Base-by-base conservation (phyloP, 2,888 invertebrate genomes). In the Rhingia rostrata region DNA sequence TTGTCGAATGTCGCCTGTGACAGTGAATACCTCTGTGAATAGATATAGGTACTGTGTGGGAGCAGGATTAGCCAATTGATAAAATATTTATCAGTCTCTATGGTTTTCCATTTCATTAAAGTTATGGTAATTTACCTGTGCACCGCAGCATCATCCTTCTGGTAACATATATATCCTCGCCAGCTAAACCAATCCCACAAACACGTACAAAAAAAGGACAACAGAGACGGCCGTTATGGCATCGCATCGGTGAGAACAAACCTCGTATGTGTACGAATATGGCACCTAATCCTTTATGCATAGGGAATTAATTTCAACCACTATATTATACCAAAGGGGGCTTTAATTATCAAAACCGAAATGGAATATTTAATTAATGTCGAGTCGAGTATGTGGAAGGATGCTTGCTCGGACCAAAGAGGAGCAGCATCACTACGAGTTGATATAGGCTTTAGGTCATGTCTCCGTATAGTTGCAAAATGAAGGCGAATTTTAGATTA, bases 311-410 rank as follows among this genome's bases (percentile, higher is more conserved):
- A 84, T 84, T 79, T 79, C 35, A 49, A 58, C 77, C 83, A 74
- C 74, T 79, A 66, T 66, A 84, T 84, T 79, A 84, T 79, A 58
- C 63, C 56, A 30, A 54, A 37, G 72, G 63, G 56, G 66, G 69
- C 73, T 74, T 79, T 84, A 84, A 84, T 84, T 84, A 84, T 79
- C 83, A 84, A 84, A 84, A 84, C 83, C 83, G 45, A 84, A 84
- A 84, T 84, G 83, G 83, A 84, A 84, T 84, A 84, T 79, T 84
- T 84, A 84, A 84, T 84, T 84, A 79, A 84, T 74, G 74, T 35
- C 51, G 56, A 51, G 70, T 33, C n/a, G 61, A 45, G 35, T 54
- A 22, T 53, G 14, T 51, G 14, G 74, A 4, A 47, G 53, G 6
- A 53, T 51, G 43, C 32, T 47, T 4, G 10, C 39, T 33, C 4